Evolutionary conservation across 2,888 invertebrate genomes (phyloP), one percentile per base, ranked within the genome.

Genomic region (Argyresthia albistria): DNA sequence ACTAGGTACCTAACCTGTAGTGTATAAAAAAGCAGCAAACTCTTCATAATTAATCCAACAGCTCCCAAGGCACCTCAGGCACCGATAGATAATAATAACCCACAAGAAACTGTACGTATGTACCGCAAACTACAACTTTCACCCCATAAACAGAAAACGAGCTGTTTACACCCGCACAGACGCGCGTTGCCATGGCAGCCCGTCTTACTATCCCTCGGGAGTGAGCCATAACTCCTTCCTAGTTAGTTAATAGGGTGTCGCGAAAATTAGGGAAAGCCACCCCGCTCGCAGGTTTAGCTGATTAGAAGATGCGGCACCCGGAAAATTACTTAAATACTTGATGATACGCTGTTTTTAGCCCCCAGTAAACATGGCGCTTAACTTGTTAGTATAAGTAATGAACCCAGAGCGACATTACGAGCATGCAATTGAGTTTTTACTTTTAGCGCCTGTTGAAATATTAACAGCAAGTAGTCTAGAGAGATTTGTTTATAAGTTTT

Each of bases 291-390:
- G 73, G 72, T 75, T 77, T 73, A 73, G 69, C 73, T 76, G 79
- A 81, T 81, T 80, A 80, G 73, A 71, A 69, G 66, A 62, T 64
- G 65, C 70, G 65, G 69, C 71, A 70, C 62, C 69, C 70, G 73
- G 76, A 75, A 80, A 82, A 83, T 82, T 74, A 73, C 76, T 72
- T 73, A 78, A 75, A 74, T 72, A 73, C 76, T 73, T 74, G 69
- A 76, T 70, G 74, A 72, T 70, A 63, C 57, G 55, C 55, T 56
- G 61, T 64, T 63, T 53, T 56, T 49, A 49, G 25, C 39, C 49
- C 39, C 15, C 14, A 49, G 37, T 49, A 15, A 39, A 49, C 37
- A 49, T 14, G 15, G 37, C 4, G 25, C 8, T 12, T 14, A 8
- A 39, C 49, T 39, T 49, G 37, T 25, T 25, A 25, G 6, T n/a